Percentiles rank a stretch among this genome's conserved stretches.
Conservation (phyloP, 2,797 vertebrate genomes). For the Pteronotus mesoamericanus region DNA sequence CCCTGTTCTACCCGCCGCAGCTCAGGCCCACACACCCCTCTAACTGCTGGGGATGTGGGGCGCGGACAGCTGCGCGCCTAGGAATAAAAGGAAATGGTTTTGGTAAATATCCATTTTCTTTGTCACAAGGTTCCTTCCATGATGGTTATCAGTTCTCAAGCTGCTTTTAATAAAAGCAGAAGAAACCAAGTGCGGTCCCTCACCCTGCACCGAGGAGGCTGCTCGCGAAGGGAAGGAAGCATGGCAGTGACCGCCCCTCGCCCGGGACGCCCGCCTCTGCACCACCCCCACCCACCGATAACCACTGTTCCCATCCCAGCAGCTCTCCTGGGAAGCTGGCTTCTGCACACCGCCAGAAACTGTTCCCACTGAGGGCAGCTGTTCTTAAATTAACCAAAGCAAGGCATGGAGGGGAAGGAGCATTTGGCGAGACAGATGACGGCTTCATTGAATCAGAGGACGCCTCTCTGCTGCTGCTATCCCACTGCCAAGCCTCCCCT, state of each 20-base stretch:
- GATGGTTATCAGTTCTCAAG: background rate
- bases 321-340: background rate
- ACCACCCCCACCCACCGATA: background rate
- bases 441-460: background rate
- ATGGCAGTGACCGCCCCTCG: background rate
- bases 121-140: background rate
- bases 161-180: background rate
- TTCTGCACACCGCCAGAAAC: background rate
- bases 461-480: background rate
- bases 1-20: accelerated
- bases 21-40: background rate
- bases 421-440: background rate
- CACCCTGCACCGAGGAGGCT: background rate
- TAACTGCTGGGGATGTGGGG: background rate
- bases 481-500: background rate
- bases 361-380: background rate
- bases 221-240: background rate
- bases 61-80: background rate
- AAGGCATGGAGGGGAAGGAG: background rate
- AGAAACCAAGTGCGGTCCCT: background rate
- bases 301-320: accelerated
- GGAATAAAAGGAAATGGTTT: background rate
- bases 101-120: too few species aligned
- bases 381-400: constrained; percentile 18
- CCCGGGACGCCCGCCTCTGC: background rate